Evolutionary conservation across 2,113 vertebrate genomes (phyloP).

Genomic region (Neogobius melanostomus): DNA sequence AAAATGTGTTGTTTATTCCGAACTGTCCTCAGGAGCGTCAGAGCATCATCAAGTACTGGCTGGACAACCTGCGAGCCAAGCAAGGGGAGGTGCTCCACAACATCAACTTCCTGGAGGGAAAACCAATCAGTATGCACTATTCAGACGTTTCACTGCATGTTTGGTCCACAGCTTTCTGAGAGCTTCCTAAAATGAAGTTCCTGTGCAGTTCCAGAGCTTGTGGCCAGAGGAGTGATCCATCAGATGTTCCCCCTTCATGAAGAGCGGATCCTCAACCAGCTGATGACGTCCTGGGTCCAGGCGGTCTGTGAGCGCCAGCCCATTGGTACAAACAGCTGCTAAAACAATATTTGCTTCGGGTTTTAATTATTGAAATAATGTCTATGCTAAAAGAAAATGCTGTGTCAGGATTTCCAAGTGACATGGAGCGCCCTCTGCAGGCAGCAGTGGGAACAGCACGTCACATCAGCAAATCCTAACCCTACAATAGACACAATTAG

Average conservation of each 20-base stretch:
- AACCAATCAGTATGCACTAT: slow-evolving; percentile 89
- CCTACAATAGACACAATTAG: too few relatives aligned
- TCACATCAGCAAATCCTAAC: too few relatives aligned
- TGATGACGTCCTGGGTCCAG: slow-evolving; percentile 97
- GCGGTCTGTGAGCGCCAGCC: slow-evolving; percentile 93
- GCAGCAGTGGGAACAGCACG: too few relatives aligned
- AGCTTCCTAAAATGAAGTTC: not conserved
- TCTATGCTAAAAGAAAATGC: too few relatives aligned
- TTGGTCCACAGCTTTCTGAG: not conserved
- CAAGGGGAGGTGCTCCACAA: slow-evolving; percentile 94
- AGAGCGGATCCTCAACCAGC: slow-evolving; percentile 90
- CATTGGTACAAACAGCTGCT: slow-evolving; percentile 74
- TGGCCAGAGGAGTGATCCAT: slow-evolving; percentile 87
- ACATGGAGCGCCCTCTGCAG: too few relatives aligned
- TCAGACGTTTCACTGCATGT: not conserved
- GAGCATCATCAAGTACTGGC: slow-evolving; percentile 94
- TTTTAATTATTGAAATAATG: too few relatives aligned
- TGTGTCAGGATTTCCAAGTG: too few relatives aligned
- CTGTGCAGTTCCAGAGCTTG: slow-evolving; percentile 87
- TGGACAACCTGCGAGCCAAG: slow-evolving; percentile 93
- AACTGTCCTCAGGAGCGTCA: slow-evolving; percentile 85
- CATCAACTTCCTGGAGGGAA: slow-evolving; percentile 94
- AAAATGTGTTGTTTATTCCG: too few relatives aligned
- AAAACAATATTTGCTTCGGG: not conserved
- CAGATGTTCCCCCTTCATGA: slow-evolving; percentile 96